phyloP scores from a whole-genome alignment of 2,113 vertebrate genomes.

The Psammodynastes pulverulentus region DNA sequence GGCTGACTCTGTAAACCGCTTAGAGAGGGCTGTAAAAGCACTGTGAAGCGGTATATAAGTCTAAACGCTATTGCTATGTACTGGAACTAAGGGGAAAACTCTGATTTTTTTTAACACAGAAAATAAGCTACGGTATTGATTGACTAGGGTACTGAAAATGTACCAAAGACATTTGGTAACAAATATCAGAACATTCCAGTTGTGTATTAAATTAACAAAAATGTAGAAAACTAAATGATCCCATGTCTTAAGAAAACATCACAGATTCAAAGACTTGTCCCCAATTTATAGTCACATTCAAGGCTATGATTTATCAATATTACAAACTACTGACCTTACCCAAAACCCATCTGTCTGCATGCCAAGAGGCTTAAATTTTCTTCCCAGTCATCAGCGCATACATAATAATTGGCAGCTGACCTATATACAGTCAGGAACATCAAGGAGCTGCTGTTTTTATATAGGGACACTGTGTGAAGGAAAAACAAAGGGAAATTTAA shows the following conservation, averaged over 20 bases:
- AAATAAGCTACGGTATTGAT: background rate
- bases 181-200: background rate
- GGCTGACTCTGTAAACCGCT: too few relatives aligned
- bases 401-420: constrained; percentile 78
- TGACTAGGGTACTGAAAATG: background rate
- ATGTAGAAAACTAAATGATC: background rate
- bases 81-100: background rate
- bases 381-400: constrained; percentile 91
- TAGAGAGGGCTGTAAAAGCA: too few relatives aligned
- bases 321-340: constrained; percentile 92
- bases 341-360: constrained; percentile 94
- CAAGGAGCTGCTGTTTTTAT: constrained; percentile 64
- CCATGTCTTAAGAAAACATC: background rate
- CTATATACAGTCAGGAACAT: constrained; percentile 78
- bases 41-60: too few relatives aligned
- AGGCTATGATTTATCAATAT: constrained; percentile 57
- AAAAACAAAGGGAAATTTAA: constrained; percentile 37
- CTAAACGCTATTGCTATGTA: too few relatives aligned
- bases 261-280: background rate
- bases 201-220: background rate
- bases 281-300: constrained; percentile 10
- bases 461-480: constrained; percentile 80
- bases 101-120: background rate
- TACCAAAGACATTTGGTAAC: background rate
- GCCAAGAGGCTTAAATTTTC: constrained; percentile 80